Percentiles rank a stretch among this genome's conserved stretches.
Evolutionary conservation across 1,140 invertebrate species (phyloP).

Genomic region (Hylaeus volcanicus): DNA sequence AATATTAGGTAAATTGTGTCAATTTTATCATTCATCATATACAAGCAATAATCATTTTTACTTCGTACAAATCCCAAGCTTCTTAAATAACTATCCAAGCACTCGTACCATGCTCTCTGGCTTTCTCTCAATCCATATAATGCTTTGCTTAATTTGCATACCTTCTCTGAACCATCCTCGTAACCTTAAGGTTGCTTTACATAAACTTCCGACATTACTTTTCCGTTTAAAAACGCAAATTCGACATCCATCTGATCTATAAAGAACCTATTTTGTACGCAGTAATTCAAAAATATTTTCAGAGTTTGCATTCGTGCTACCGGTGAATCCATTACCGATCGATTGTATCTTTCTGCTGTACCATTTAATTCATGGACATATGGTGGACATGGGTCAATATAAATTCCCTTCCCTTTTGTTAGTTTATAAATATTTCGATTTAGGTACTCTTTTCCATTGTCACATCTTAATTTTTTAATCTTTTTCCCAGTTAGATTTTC

Average conservation of each 20-base stretch:
- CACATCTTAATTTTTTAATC: neutral
- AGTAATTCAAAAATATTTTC: neutral
- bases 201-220: neutral
- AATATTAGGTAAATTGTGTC: slow-evolving; percentile 8
- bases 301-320: neutral
- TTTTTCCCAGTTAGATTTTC: slow-evolving; percentile 7
- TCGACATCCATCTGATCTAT: neutral
- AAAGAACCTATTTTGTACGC: neutral
- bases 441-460: slow-evolving; percentile 15
- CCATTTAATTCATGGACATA: slow-evolving; percentile 44
- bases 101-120: slow-evolving; percentile 57
- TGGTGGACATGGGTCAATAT: neutral
- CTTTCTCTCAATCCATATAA: slow-evolving; percentile 32
- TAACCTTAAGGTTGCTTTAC: slow-evolving; percentile 4
- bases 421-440: neutral
- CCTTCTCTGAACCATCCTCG: neutral
- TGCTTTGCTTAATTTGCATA: neutral
- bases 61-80: slow-evolving; percentile 25
- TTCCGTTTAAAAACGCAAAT: neutral
- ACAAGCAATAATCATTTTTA: slow-evolving; percentile 34
- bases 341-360: slow-evolving; percentile 27
- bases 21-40: neutral
- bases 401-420: neutral
- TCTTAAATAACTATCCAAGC: slow-evolving; percentile 35
- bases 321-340: neutral